Base-by-base conservation (phyloP, 35 echinoderm and acorn worm species). In the Heliocidaris erythrogramma region DNA sequence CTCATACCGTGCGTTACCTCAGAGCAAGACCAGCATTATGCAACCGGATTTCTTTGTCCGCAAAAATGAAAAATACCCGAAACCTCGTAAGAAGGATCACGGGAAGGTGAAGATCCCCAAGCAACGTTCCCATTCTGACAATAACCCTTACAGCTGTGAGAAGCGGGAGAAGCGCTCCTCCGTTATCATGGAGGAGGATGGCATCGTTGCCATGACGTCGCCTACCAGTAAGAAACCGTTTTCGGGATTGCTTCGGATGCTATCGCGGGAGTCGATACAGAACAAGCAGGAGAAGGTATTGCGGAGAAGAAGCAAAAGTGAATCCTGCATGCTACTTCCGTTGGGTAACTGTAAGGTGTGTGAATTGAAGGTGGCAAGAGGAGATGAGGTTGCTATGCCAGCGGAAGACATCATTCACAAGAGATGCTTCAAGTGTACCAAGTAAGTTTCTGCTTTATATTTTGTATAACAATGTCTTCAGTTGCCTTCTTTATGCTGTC, bases 391-490 rank as follows among this genome's bases (percentile, higher is more conserved):
- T 59, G 91, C 91, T 49, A 92, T 92, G 91, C 91, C 91, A 92
- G 27, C 91, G n/a, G 91, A 32, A 52, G 91, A 92, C 47, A 59
- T 92, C 91, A 92, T 92, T 59, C 91, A 92, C 91, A 92, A 92
- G 24, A 30, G 47, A 49, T 92, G 91, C 91, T 92, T 92, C 91
- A 92, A 92, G 30, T 92, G 91, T 92, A 49, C 48, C 49, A 50
- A 52, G 91, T 92, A 92, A 92, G 91, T 92, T 16, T 89, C 87
- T 47, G 11, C 13, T 9, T 86, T 84, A 18, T 29, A 14, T 86
- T 86, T 86, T 86, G 21, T 1, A 9, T 18, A 32, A 86, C 21
- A 56, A 56, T 56, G 10, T 56, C 10, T 56, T 56, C 52, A 56
- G 11, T 56, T 56, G 52, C 52, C 52, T 56, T 56, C 7, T 56